These are phyloP conservation scores for Conger conger DNA, from an alignment of 2,113 vertebrate species.

Conservation along the genomic window DNA sequence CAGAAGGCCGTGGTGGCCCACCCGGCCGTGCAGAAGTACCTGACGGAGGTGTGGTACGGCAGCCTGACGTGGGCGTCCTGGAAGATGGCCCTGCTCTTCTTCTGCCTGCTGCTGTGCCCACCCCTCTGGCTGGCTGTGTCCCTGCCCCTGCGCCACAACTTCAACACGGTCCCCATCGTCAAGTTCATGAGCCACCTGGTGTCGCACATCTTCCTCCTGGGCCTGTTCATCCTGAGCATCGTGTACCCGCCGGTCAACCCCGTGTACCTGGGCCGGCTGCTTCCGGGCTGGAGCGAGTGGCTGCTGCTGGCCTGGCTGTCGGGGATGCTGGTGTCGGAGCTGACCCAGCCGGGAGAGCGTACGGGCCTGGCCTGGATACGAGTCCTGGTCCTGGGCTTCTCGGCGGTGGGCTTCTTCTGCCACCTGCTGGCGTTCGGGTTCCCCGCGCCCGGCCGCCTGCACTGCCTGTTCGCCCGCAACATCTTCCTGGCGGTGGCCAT, in stretches of 20 bases:
- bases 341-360: slow-evolving; percentile 52
- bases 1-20: slow-evolving; percentile 59
- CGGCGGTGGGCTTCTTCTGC: slow-evolving; percentile 47
- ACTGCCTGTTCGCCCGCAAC: slow-evolving; percentile 60
- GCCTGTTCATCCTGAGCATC: slow-evolving; percentile 58
- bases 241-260: slow-evolving; percentile 56
- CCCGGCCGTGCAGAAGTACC: slow-evolving; percentile 60
- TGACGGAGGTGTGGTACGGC: slow-evolving; percentile 60
- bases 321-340: slow-evolving; percentile 57
- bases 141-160: slow-evolving; percentile 54
- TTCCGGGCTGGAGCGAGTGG: slow-evolving; percentile 58
- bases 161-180: slow-evolving; percentile 58
- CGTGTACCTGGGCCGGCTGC: slow-evolving; percentile 40
- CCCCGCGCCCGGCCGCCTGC: slow-evolving; percentile 31
- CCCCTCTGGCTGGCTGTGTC: slow-evolving; percentile 56
- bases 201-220: slow-evolving; percentile 58
- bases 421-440: slow-evolving; percentile 55
- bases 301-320: slow-evolving; percentile 57
- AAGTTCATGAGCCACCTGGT: slow-evolving; percentile 66
- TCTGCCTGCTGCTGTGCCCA: slow-evolving; percentile 53
- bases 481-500: slow-evolving; percentile 58
- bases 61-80: slow-evolving; percentile 54
- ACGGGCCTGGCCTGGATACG: slow-evolving; percentile 59
- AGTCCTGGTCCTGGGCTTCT: slow-evolving; percentile 54
- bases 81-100: slow-evolving; percentile 56